Evolutionary conservation across 1,140 invertebrate species (phyloP), one percentile per base, ranked within the genome.

Genomic region (Caligus rogercresseyi): DNA sequence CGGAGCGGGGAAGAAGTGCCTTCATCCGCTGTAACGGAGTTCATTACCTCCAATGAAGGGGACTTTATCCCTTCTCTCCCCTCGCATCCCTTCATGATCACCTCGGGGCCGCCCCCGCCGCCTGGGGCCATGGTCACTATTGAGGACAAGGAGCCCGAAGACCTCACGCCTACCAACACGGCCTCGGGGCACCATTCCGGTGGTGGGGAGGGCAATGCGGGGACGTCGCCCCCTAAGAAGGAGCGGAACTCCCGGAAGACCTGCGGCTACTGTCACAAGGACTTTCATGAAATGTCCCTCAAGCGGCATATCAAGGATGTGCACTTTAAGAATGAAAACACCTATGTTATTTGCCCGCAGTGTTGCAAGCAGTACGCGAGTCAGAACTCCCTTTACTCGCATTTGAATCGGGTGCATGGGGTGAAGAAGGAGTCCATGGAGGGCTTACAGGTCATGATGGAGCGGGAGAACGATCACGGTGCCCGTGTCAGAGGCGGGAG

Each of bases 241-340:
- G 43, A 61, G 7, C n/a, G 25, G 3, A 55, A 54, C 25, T 11
- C 54, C n/a, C 18, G 61, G 14, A 63, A 63, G 61, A 58, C 16
- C 14, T 63, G 61, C 25, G 18, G 18, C n/a, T 55, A 63, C 19
- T 63, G 61, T 26, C 16, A 63, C 52, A 63, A 63, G 43, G 61
- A 63, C 52, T 63, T 63, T 21, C 61, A 63, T 19, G 61, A 63
- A 20, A 63, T 63, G 61, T 54, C 43, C 21, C 61, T 63, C 2
- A 63, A 63, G 16, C 54, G 61, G 53, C 61, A 63, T 54, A 63
- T 63, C 14, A 63, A 63, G 15, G 61, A 63, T 25, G 53, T 63
- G 16, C 61, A 63, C 53, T 55, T 63, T 24, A 16, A 51, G 52
- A 63, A 55, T 51, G 43, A 63, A 25, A 63, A 63, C 52, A 63